Percentiles rank a stretch among this genome's conserved stretches.
These are phyloP conservation scores for Diacarnus erythraeanus DNA, from an alignment of 37 sponge, comb jelly and placozoan genomes.

Conservation along the genomic window DNA sequence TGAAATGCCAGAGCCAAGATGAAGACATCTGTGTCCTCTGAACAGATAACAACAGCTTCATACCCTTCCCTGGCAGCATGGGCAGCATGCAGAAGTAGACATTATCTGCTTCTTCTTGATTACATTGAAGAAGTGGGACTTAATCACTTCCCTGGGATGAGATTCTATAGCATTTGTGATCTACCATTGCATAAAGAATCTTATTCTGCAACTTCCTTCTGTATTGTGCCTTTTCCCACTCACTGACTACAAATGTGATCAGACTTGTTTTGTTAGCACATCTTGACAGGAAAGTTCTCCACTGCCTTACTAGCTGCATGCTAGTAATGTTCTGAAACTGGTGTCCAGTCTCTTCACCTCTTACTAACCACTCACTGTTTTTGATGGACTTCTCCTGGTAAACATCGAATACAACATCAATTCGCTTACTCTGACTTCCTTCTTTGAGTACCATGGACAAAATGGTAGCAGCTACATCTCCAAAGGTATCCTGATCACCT, in stretches of 20 bases:
- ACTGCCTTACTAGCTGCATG: conserved; percentile 10
- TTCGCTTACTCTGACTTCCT: not conserved
- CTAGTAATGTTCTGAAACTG: conserved; percentile 15
- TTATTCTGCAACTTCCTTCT: conserved; percentile 5
- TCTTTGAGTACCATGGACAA: not conserved
- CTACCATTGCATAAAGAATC: not conserved
- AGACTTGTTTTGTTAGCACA: not conserved
- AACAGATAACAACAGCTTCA: not conserved
- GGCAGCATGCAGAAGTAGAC: no score
- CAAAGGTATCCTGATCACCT: conserved; percentile 5
- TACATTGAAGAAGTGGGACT: not conserved
- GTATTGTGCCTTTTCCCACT: not conserved
- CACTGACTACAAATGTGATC: not conserved
- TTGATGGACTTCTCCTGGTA: not conserved
- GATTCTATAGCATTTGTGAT: not conserved
- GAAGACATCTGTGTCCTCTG: conserved; percentile 31
- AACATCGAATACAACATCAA: not conserved
- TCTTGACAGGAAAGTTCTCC: conserved; percentile 5
- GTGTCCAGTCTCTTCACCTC: conserved; percentile 21
- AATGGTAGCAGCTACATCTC: conserved; percentile 2
- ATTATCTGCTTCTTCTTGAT: conserved; percentile 1
- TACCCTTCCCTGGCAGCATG: conserved; percentile 1
- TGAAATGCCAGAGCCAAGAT: conserved; percentile 1
- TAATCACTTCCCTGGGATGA: not conserved
- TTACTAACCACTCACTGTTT: conserved; percentile 5